Conservation (phyloP, 1,140 invertebrate species). For the Oncopeltus fasciatus region DNA sequence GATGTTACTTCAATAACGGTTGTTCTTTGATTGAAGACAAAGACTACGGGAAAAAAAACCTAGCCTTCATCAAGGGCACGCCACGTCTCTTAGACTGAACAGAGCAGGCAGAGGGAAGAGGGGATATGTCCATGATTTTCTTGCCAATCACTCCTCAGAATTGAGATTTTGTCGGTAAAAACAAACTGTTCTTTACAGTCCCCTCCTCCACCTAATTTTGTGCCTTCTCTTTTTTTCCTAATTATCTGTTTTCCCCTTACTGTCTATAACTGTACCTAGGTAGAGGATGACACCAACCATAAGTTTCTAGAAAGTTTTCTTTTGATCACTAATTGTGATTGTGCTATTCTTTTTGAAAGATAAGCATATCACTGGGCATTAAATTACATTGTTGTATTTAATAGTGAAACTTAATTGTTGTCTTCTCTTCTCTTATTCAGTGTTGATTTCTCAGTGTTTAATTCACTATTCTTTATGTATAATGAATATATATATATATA, state of each 20-base stretch:
- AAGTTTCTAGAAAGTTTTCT: conserved; percentile 8
- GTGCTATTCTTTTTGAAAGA: not conserved
- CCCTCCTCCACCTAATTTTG: not conserved
- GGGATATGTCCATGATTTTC: conserved; percentile 9
- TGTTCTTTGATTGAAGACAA: conserved; percentile 11
- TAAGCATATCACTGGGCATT: not conserved
- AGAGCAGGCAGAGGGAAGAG: no score
- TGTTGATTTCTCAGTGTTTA: no score
- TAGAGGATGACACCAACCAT: not conserved
- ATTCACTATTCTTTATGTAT: no score
- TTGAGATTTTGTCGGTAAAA: not conserved
- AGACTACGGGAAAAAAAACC: not conserved
- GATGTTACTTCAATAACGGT: conserved; percentile 10
- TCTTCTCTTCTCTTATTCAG: no score
- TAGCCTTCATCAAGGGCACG: conserved; percentile 6
- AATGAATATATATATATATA: no score
- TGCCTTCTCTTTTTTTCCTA: not conserved
- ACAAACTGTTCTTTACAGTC: not conserved
- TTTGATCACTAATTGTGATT: conserved; percentile 1
- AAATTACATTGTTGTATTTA: not conserved
- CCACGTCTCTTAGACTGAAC: not conserved
- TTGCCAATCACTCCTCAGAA: conserved; percentile 5
- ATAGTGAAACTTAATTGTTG: not conserved
- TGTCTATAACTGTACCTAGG: not conserved
- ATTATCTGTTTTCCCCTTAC: not conserved